These are phyloP conservation scores for Poeciliopsis turneri DNA, from an alignment of 2,797 vertebrate genomes.

Conservation along the genomic window DNA sequence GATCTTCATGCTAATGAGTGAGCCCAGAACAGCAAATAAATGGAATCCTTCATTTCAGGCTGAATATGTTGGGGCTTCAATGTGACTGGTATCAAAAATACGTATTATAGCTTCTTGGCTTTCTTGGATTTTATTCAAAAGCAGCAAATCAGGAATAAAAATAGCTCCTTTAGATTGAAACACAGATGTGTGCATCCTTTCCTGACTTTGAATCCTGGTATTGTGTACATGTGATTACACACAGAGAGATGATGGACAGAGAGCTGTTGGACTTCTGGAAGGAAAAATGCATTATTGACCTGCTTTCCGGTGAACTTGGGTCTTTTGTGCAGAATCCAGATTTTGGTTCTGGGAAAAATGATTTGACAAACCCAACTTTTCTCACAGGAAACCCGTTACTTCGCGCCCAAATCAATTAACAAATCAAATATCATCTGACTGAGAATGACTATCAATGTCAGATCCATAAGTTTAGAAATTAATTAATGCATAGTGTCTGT, in stretches of 20 bases:
- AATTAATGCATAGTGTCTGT: background rate
- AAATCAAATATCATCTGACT: background rate
- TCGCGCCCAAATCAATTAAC: background rate
- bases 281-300: background rate
- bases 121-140: background rate
- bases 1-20: slow-evolving; percentile 58
- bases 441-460: background rate
- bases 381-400: background rate
- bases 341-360: background rate
- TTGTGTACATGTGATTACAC: background rate
- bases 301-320: background rate
- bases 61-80: background rate
- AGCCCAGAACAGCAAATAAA: slow-evolving; percentile 58
- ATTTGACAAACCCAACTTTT: background rate
- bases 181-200: background rate
- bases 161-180: background rate
- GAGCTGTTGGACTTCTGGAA: too few species aligned
- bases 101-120: background rate
- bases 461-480: background rate
- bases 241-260: background rate
- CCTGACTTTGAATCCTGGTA: background rate
- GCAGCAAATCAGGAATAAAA: background rate
- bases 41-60: slow-evolving; percentile 2
- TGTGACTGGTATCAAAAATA: background rate
- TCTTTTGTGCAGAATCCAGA: background rate